Evolutionary conservation across 1,140 invertebrate genomes (phyloP), one percentile per base, ranked within the genome.

Genomic region (Pygmarrhopalites habei): DNA sequence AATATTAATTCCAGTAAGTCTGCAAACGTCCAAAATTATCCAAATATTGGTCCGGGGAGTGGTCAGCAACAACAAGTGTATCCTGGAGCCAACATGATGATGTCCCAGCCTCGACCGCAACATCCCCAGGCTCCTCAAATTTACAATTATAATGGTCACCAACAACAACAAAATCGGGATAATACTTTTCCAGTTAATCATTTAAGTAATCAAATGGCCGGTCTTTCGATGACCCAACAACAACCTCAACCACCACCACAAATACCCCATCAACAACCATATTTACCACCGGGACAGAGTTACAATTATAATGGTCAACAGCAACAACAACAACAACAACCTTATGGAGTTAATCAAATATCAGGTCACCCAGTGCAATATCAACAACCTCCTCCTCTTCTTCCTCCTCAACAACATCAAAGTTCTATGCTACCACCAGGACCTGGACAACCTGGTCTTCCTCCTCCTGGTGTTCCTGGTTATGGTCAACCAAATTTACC

Each of bases 401-500:
- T 71, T 17, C 72, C 72, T 29, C 64, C 69, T 62, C 60, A 60
- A 52, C 67, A 70, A 51, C 57, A 58, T 29, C 23, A 12, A 12
- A 15, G 17, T 46, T 25, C n/a, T n/a, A n/a, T 47, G 12, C 26
- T 29, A 10, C 55, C 41, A 35, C 25, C 49, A 32, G 47, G 60
- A 51, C 60, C 66, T 41, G 49, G 46, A 17, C 62, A 66, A 51
- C 65, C 68, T 35, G 32, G 32, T 7, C 32, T n/a, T n/a, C n/a
- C n/a, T n/a, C n/a, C n/a, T n/a, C n/a, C n/a, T n/a, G n/a, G n/a
- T n/a, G n/a, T n/a, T n/a, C n/a, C n/a, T n/a, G n/a, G n/a, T n/a
- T n/a, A n/a, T n/a, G n/a, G n/a, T 43, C 72, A 75, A 64, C 62
- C 69, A 39, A 73, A 72, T 57, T 73, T 73, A 66, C 67, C 65